Conservation (phyloP, 2,888 invertebrate genomes). For the Aromia moschata region DNA sequence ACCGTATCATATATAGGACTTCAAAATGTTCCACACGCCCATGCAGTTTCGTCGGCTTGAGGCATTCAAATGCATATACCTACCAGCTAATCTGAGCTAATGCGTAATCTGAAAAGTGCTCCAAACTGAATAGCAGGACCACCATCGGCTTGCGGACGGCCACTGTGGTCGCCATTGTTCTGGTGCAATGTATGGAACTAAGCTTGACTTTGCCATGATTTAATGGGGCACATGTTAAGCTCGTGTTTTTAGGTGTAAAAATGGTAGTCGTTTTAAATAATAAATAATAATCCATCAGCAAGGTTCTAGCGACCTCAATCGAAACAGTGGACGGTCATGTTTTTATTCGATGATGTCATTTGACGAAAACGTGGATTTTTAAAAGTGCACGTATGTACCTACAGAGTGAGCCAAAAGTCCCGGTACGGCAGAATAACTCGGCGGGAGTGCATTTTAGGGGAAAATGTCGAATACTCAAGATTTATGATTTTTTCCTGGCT, state of each 20-base stretch:
- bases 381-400: too few relatives aligned
- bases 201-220: constrained; percentile 23
- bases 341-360: too few relatives aligned
- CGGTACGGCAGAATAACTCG: neutral
- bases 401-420: too few relatives aligned
- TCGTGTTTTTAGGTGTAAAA: constrained; percentile 13
- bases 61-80: too few relatives aligned
- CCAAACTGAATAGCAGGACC: constrained; percentile 26
- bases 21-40: too few relatives aligned
- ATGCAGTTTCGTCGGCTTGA: too few relatives aligned
- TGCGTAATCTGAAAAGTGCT: too few relatives aligned
- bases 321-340: neutral
- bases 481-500: too few relatives aligned
- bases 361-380: too few relatives aligned
- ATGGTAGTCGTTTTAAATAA: neutral
- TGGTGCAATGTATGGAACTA: constrained; percentile 39
- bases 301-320: neutral
- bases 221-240: constrained; percentile 10
- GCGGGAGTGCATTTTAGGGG: neutral
- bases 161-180: constrained; percentile 36
- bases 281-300: neutral
- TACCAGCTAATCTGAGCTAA: too few relatives aligned
- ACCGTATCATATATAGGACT: too few relatives aligned
- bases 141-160: constrained; percentile 25
- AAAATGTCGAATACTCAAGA: too few relatives aligned